Base-by-base conservation (phyloP, 2,113 vertebrate genomes). In the Lota lota region DNA sequence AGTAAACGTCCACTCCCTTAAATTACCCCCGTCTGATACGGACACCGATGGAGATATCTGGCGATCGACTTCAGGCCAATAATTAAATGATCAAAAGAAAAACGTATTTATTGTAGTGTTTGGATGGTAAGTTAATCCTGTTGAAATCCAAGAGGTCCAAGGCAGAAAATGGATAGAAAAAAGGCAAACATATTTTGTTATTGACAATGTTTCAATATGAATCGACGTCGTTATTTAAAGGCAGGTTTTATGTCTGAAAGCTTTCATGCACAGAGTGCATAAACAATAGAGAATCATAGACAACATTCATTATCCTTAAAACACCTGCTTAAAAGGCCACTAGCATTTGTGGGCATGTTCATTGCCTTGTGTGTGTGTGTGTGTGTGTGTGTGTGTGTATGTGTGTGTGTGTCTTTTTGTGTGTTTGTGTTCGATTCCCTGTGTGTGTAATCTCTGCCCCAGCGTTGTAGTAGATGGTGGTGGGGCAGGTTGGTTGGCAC, bases 1-100 rank as follows among this genome's bases (percentile, higher is more conserved):
- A 86, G 79, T 85, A 87, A 88, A 88, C 85, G 83, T 88, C 84
- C 88, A 87, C 85, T 90, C 86, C 84, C 81, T 85, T 89, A 88
- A 89, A 90, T 90, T 85, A 82, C 76, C 86, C 84, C 60, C 83
- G 53, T 59, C 77, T 87, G 77, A 70, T 74, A 76, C 68, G 77
- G 81, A 84, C 75, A 69, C 61, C 72, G 71, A 47, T 14, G 3
- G 40, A 47, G 40, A 47, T 10, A 4, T 10, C 40, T 47, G 40
- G 40, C 40, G 40, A 47, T 47, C 40, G 40, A 47, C 40, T 11
- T 47, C 40, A 7, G 40, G 40, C 40, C 40, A 47, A 47, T 47
- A 47, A 47, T 47, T 47, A 47, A 47, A 47, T 47, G 2, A 12
- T 47, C 40, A 47, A 47, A 47, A 47, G 40, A 12, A 4, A 47